Percentiles rank a stretch among this genome's conserved stretches.
phyloP scores from a whole-genome alignment of 2,888 invertebrate species.

The Rhorus exstirpatorius region DNA sequence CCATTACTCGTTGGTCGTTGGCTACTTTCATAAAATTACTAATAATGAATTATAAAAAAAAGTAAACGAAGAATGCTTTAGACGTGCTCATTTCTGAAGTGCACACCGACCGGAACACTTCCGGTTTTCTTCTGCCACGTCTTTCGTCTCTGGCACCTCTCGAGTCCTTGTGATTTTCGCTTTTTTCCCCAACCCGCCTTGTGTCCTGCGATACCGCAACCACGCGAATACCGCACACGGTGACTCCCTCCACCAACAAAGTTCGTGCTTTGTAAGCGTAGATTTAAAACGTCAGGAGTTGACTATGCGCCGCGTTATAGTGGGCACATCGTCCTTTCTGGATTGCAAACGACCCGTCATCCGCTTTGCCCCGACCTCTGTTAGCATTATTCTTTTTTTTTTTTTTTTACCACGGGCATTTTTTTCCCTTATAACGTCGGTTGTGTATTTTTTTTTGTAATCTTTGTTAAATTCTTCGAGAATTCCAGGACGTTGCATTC shows the following conservation, averaged over 20 bases:
- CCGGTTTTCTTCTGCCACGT: constrained; percentile 11
- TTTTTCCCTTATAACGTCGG: constrained; percentile 21
- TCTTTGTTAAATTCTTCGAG: too few species aligned
- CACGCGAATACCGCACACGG: constrained; percentile 35
- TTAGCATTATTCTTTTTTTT: too few species aligned
- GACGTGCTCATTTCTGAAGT: background rate
- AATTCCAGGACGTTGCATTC: too few species aligned
- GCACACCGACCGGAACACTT: background rate
- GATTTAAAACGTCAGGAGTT: constrained; percentile 76
- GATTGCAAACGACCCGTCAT: constrained; percentile 71
- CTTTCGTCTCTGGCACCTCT: constrained; percentile 5
- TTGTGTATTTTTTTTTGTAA: constrained; percentile 15
- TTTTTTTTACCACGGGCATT: constrained; percentile 58
- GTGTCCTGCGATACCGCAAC: constrained; percentile 31
- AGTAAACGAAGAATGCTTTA: too few species aligned
- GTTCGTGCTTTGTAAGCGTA: constrained; percentile 73
- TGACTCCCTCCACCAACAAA: constrained; percentile 29
- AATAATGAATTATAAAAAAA: too few species aligned
- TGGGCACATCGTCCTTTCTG: constrained; percentile 71
- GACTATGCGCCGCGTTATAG: constrained; percentile 73
- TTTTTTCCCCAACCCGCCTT: constrained; percentile 55
- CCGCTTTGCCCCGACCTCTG: constrained; percentile 49
- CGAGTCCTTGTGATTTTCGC: constrained; percentile 44
- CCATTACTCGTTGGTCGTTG: constrained; percentile 29
- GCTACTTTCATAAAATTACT: too few species aligned